A percentile compares a stretch with the other conserved stretches of the same genome.
phyloP scores from a whole-genome alignment of 2,113 vertebrate species.

The Fulica atra region DNA sequence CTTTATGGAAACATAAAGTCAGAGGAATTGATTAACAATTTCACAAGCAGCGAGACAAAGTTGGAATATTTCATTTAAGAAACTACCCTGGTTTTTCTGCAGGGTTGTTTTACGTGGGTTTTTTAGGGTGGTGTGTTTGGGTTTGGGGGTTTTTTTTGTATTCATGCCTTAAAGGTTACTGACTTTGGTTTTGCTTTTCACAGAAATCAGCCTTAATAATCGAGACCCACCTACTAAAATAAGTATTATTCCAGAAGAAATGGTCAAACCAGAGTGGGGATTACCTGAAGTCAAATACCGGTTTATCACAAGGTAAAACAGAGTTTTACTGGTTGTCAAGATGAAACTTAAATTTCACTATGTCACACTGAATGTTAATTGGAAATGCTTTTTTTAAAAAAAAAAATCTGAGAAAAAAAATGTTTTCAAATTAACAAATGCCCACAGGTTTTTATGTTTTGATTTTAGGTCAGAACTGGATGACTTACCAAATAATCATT shows the following conservation, averaged over 20 bases:
- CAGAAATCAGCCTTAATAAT: constrained; percentile 89
- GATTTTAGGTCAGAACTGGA: constrained; percentile 83
- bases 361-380: background rate
- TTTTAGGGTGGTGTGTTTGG: background rate
- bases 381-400: background rate
- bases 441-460: background rate
- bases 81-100: background rate
- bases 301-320: constrained; percentile 84
- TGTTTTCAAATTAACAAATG: background rate
- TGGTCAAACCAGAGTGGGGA: constrained; percentile 84
- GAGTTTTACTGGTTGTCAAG: background rate
- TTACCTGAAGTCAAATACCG: constrained; percentile 85
- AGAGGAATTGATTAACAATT: background rate
- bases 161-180: background rate
- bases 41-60: background rate
- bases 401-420: background rate
- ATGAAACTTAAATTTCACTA: background rate
- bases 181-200: background rate
- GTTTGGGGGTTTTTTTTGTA: background rate
- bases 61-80: background rate
- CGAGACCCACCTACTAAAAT: constrained; percentile 82
- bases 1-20: background rate
- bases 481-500: constrained; percentile 71
- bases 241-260: constrained; percentile 82
- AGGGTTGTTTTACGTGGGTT: background rate